Base-by-base conservation (phyloP, 2,797 vertebrate genomes). In the Cottoperca gobio region DNA sequence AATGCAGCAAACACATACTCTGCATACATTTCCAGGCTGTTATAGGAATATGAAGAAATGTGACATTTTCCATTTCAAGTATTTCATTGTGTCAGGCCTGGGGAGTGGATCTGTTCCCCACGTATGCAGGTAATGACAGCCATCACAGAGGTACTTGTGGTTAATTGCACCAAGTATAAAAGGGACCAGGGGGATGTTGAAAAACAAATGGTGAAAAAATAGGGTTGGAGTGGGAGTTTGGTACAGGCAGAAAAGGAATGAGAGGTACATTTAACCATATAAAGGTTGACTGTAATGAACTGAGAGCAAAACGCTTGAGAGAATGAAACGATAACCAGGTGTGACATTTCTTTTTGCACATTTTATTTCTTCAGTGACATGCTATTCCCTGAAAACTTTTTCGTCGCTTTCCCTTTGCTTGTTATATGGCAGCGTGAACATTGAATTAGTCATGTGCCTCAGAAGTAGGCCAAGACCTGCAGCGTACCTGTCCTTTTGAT, bases 121-220 rank as follows among this genome's bases (percentile, higher is more conserved):
- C 31, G 8, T 62, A 39, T 66, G 45, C 69, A 84, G 77, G 73
- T 84, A 67, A 62, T 35, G 50, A 79, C 78, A 88, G 55, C 63
- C 52, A 76, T 67, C 61, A 57, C 42, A 43, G 54, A 58, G 12
- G 49, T 72, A 57, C 33, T 45, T 90, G 61, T 69, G 39, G 48
- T 78, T 89, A 83, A 90, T 89, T 92, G 85, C 66, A 80, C 80
- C 31, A 66, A 63, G 60, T 74, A 75, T 40, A 69, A 70, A 23
- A 70, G 7, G 69, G 50, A 76, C 39, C 48, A 46, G 57, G 58
- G 53, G 16, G 45, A 42, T 39, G 49, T n/a, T 55, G 52, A 21
- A 67, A 60, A 68, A 57, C 21, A 66, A 70, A 74, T 16, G 6
- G 42, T 58, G n/a, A 49, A 76, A 69, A 65, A 81, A 81, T 40